Evolutionary conservation across 37 sponge, comb jelly and placozoan species (phyloP).

Genomic region (Aphrocallistes beatrix): DNA sequence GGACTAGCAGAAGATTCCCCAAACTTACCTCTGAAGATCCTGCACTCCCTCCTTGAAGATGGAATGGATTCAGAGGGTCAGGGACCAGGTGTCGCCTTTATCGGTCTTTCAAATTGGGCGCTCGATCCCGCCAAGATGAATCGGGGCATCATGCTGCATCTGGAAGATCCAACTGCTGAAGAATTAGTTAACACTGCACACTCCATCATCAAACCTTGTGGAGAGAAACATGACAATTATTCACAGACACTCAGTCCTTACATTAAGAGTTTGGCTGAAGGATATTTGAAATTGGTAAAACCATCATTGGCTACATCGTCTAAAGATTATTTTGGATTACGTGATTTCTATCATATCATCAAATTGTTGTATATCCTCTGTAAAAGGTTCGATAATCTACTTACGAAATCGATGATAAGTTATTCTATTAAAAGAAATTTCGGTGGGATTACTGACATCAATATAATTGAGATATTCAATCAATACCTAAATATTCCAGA

Average conservation of each 20-base stretch:
- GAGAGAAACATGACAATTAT: not conserved
- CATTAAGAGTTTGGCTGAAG: not conserved
- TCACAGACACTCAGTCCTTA: not conserved
- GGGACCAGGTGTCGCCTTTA: constrained; percentile 16
- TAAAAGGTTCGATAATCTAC: not conserved
- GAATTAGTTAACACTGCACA: not conserved
- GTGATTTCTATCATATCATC: not conserved
- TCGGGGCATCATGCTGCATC: constrained; percentile 25
- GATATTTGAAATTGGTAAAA: not conserved
- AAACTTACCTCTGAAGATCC: constrained; percentile 30
- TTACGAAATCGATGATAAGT: not conserved
- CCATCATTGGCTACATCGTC: no score
- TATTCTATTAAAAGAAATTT: not conserved
- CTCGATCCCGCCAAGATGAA: constrained; percentile 45
- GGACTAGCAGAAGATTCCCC: constrained; percentile 39
- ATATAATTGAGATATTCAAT: not conserved
- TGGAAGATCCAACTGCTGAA: not conserved
- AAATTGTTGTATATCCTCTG: not conserved
- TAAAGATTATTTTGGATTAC: not conserved
- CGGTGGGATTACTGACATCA: not conserved
- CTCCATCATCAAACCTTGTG: not conserved
- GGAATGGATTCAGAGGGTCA: not conserved
- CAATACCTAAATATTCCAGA: not conserved
- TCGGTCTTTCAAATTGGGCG: constrained; percentile 39
- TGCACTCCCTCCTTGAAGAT: constrained; percentile 34